phyloP scores from a whole-genome alignment of 2,888 invertebrate genomes.

The Pseudococcus longispinus region DNA sequence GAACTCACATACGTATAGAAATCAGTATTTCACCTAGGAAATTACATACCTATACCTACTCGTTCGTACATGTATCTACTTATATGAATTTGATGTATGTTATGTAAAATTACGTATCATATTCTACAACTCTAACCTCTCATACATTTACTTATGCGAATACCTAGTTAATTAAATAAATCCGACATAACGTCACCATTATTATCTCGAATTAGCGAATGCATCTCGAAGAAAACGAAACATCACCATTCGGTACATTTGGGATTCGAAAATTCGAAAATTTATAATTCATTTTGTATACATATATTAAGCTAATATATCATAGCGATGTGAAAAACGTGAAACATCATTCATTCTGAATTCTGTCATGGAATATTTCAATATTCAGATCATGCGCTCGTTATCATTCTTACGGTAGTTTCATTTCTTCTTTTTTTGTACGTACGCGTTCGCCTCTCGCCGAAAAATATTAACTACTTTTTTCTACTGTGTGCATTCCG shows the following conservation, averaged over 20 bases:
- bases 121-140: neutral
- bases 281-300: constrained; percentile 42
- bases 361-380: constrained; percentile 47
- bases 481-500: neutral
- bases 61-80: neutral
- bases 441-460: neutral
- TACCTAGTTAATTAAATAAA: neutral
- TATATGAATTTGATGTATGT: neutral
- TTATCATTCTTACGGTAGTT: constrained; percentile 53
- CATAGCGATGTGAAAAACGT: constrained; percentile 44
- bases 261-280: constrained; percentile 2
- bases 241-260: neutral
- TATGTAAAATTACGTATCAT: neutral
- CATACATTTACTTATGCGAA: neutral
- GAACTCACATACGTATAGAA: too few species aligned
- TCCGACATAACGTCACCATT: neutral
- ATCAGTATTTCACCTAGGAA: too few species aligned
- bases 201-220: neutral
- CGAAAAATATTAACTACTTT: constrained; percentile 30
- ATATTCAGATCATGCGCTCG: constrained; percentile 54
- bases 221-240: neutral
- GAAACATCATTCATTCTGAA: constrained; percentile 52
- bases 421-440: constrained; percentile 29
- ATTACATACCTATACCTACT: neutral
- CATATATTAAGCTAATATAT: constrained; percentile 44